Conservation (phyloP, 1,140 invertebrate species). For the Aethina tumida region DNA sequence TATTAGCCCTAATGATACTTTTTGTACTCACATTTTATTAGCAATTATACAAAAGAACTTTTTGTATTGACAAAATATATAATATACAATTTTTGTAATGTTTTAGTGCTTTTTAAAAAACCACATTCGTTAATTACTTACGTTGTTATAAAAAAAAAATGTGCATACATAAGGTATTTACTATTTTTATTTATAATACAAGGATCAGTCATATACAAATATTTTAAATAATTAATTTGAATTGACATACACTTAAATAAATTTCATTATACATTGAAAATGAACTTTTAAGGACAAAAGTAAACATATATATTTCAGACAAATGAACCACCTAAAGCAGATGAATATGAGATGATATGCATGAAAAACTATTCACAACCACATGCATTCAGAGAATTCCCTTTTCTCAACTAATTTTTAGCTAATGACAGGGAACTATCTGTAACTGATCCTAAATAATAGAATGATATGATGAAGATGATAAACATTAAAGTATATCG, state of each 20-base stretch:
- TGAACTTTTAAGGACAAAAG: constrained; percentile 10
- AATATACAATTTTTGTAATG: constrained; percentile 12
- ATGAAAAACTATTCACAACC: too few relatives aligned
- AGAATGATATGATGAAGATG: too few relatives aligned
- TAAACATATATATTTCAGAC: too few relatives aligned
- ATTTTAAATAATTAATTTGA: constrained; percentile 4
- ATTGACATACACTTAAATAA: constrained; percentile 1
- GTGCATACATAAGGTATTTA: constrained; percentile 4
- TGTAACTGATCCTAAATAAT: too few relatives aligned
- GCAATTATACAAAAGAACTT: constrained; percentile 29
- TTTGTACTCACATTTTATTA: constrained; percentile 28
- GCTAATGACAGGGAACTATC: too few relatives aligned
- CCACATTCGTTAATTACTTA: background rate
- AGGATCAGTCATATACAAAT: constrained; percentile 17
- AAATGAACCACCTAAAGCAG: too few relatives aligned
- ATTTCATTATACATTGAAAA: background rate
- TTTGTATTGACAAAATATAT: constrained; percentile 34
- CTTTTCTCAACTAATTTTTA: too few relatives aligned
- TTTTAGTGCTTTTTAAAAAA: constrained; percentile 1
- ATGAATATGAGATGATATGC: too few relatives aligned
- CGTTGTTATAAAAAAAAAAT: background rate
- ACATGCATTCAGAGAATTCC: too few relatives aligned
- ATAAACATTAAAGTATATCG: too few relatives aligned
- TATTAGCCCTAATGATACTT: constrained; percentile 28
- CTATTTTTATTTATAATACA: constrained; percentile 18